Evolutionary conservation across 1,140 invertebrate species (phyloP).

Genomic region (Halictus rubicundus): DNA sequence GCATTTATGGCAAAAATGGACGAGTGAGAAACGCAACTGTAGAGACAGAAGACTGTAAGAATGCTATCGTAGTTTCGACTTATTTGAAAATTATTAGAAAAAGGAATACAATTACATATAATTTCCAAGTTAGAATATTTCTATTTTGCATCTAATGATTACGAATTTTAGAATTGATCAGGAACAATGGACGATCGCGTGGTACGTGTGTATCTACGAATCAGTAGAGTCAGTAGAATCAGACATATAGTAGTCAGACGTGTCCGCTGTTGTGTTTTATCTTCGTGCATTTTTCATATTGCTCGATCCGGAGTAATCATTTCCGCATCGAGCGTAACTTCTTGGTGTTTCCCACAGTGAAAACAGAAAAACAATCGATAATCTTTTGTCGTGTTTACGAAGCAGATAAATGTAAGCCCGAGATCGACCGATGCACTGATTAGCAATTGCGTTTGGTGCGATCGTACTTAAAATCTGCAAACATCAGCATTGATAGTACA

Average conservation of each 20-base stretch:
- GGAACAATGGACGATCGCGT: neutral
- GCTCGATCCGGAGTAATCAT: neutral
- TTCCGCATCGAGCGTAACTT: constrained; percentile 13
- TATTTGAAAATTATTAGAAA: too few relatives aligned
- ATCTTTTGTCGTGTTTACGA: neutral
- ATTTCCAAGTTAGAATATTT: too few relatives aligned
- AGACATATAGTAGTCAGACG: neutral
- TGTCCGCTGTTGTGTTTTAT: constrained; percentile 1
- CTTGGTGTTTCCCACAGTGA: constrained; percentile 5
- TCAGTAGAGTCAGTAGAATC: constrained; percentile 32
- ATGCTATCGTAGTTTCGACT: too few relatives aligned
- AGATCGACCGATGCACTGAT: neutral
- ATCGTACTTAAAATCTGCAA: neutral
- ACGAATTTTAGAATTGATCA: neutral
- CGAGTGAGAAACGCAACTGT: too few relatives aligned
- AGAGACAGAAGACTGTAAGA: too few relatives aligned
- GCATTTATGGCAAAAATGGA: too few relatives aligned
- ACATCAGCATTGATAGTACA: neutral
- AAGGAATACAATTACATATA: too few relatives aligned
- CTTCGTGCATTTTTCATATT: neutral
- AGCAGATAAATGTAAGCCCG: neutral
- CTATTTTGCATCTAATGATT: too few relatives aligned
- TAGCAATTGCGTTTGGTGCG: neutral
- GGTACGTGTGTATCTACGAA: constrained; percentile 18
- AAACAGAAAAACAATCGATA: constrained; percentile 6